A percentile compares a stretch with the other conserved stretches of the same genome.
Conservation (phyloP, 1,140 invertebrate genomes). For the Drosophila fuyamai region DNA sequence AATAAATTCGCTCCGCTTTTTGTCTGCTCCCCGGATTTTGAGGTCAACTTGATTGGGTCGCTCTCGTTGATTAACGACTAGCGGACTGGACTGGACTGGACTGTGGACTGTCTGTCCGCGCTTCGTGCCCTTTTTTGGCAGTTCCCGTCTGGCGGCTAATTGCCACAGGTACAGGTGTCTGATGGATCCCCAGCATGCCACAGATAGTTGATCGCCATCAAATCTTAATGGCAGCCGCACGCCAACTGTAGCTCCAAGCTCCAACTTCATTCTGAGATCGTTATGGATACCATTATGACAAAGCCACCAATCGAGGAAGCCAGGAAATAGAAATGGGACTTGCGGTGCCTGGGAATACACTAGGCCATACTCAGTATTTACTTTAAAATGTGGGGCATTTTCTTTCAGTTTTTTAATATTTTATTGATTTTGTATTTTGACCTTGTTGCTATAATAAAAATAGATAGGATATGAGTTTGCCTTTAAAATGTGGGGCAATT, state of each 20-base stretch:
- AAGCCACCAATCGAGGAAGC: slow-evolving; percentile 13
- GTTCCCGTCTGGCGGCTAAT: slow-evolving; percentile 42
- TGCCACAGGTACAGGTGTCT: slow-evolving; percentile 60
- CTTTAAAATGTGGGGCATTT: not conserved
- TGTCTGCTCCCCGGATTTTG: slow-evolving; percentile 47
- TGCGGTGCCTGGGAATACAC: not conserved
- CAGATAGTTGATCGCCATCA: slow-evolving; percentile 52
- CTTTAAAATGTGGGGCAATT: not conserved
- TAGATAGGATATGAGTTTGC: too few relatives aligned
- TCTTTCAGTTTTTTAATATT: not conserved
- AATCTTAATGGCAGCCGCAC: slow-evolving; percentile 61
- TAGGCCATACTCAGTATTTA: not conserved
- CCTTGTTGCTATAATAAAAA: too few relatives aligned
- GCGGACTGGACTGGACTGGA: slow-evolving; percentile 19
- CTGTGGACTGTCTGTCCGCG: not conserved
- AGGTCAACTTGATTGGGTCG: slow-evolving; percentile 63
- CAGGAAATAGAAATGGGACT: slow-evolving; percentile 3
- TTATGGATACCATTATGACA: slow-evolving; percentile 50
- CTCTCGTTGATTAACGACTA: slow-evolving; percentile 66
- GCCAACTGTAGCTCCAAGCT: slow-evolving; percentile 28
- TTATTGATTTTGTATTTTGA: not conserved
- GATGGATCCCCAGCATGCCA: slow-evolving; percentile 36
- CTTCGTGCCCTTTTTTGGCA: slow-evolving; percentile 45
- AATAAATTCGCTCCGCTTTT: slow-evolving; percentile 64
- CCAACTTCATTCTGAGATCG: slow-evolving; percentile 32